These are phyloP conservation scores for Axis porcinus DNA, from an alignment of 2,113 vertebrate species.

Conservation along the genomic window DNA sequence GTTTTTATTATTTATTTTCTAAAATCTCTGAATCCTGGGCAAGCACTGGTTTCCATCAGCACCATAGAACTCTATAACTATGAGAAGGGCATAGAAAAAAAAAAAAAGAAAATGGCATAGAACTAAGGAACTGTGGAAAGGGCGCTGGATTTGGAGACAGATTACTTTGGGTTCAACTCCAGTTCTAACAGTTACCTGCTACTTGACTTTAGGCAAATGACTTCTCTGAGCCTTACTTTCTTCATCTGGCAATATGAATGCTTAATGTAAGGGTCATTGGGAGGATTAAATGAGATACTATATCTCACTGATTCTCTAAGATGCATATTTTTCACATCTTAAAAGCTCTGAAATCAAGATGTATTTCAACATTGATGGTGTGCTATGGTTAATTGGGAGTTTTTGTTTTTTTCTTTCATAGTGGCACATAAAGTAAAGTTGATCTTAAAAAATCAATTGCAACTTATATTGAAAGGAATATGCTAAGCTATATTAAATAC, in stretches of 20 bases:
- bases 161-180: neutral
- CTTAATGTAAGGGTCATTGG: neutral
- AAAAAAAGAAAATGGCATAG: neutral
- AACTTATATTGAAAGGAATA: constrained; percentile 18
- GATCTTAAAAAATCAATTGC: constrained; percentile 14
- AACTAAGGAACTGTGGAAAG: neutral
- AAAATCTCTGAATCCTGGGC: neutral
- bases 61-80: neutral
- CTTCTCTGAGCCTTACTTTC: neutral
- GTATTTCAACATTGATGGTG: neutral
- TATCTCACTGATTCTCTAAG: neutral
- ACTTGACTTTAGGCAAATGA: neutral
- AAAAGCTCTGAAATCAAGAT: constrained; percentile 5
- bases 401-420: neutral
- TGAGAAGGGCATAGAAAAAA: neutral
- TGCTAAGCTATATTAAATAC: neutral
- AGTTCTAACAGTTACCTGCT: neutral
- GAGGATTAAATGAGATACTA: neutral
- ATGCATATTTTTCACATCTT: neutral
- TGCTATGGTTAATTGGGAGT: neutral
- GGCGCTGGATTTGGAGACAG: neutral
- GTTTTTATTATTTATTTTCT: neutral
- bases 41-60: neutral
- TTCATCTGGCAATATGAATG: neutral
- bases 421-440: neutral